Evolutionary conservation across 1,140 invertebrate genomes (phyloP), one percentile per base, ranked within the genome.

Genomic region (Lordiphosa mommai): DNA sequence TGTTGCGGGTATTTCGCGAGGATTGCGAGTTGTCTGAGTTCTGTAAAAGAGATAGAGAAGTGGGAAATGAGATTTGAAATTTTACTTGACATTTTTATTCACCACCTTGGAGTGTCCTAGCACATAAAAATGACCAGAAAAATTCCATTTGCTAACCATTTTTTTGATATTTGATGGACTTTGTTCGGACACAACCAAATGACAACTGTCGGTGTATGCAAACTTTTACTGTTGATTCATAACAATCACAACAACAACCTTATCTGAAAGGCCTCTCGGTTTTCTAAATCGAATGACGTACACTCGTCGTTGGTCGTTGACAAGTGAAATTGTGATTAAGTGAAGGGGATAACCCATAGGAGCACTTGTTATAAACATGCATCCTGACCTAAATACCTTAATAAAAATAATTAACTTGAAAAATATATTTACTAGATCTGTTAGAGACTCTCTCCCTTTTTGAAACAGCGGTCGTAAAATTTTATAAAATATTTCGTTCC

Each of bases 11-110:
- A 12, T 53, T 63, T 23, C 36, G 53, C 7, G 69, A 67, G 16
- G 71, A 67, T 27, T 65, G 66, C 13, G 76, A 84, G 30, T 79
- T 79, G 57, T 84, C 77, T 34, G 77, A 79, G 56, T 57, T 70
- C 77, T 84, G 63, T 17, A 37, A 37, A 10, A 58, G 12, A 14
- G 23, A 14, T 46, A 0, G 20, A 3, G 17, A 8, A 12, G 44
- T 1, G 10, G 2, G 0, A 6, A 32, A 8, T 37, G 5, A 41
- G 2, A 9, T 33, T 53, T 55, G 8, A n/a, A 36, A 13, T 2
- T 1, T 34, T 16, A 1, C 0, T 20, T 9, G 8, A n/a, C 7
- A 2, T 17, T 14, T 12, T 2, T 36, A 20, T 6, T 6, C 4
- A 5, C 10, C 33, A 70, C 67, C 67, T 70, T 70, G 7, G 46